phyloP scores from a whole-genome alignment of 1,140 invertebrate genomes.

The Andricus grossulariae region DNA sequence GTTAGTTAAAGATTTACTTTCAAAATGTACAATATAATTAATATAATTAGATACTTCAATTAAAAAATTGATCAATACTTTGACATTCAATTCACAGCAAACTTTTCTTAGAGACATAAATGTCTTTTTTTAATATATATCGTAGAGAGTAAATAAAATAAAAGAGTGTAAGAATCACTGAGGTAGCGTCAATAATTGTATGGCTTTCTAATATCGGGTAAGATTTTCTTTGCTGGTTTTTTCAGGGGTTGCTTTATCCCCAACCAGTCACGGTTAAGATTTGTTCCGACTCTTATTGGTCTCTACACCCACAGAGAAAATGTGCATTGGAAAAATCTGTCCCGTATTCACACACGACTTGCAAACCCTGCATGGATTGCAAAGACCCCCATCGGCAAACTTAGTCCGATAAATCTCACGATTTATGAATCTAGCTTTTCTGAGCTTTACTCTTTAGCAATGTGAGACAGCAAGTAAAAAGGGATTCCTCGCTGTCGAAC shows the following conservation, averaged over 20 bases:
- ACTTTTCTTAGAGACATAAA: no score
- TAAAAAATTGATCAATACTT: no score
- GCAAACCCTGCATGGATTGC: not conserved
- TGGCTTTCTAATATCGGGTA: not conserved
- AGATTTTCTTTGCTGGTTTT: not conserved
- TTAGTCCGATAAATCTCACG: slow-evolving; percentile 15
- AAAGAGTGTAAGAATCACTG: no score
- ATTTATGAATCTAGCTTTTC: slow-evolving; percentile 14
- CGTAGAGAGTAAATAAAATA: no score
- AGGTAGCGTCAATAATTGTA: not conserved
- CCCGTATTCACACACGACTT: slow-evolving; percentile 5
- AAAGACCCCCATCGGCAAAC: not conserved
- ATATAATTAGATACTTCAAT: no score
- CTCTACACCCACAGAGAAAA: not conserved
- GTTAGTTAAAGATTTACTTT: no score
- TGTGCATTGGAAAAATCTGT: not conserved
- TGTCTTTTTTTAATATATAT: no score
- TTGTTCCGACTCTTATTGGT: slow-evolving; percentile 4
- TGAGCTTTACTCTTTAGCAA: not conserved
- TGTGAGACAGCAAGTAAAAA: not conserved
- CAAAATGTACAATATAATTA: no score
- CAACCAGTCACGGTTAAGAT: slow-evolving; percentile 5
- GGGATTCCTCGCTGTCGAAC: not conserved
- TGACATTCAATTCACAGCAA: no score
- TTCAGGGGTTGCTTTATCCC: not conserved